Evolutionary conservation across 2,113 vertebrate species (phyloP), one percentile per base, ranked within the genome.

Genomic region (Origma solitaria): DNA sequence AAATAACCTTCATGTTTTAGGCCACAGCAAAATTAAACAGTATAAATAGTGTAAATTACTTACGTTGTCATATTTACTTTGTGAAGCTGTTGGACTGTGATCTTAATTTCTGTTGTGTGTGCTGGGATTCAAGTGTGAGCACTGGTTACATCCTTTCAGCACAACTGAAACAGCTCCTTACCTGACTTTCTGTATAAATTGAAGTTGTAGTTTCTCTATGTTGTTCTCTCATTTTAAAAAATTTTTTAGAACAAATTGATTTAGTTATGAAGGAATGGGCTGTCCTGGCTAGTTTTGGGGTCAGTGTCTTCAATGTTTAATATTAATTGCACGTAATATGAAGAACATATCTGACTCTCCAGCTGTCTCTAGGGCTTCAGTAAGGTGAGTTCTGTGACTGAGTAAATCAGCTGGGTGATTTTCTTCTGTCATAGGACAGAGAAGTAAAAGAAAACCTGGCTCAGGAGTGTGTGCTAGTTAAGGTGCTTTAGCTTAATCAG

Each of bases 401-500:
- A 91, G 53, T 56, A 84, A 82, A 82, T 78, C 42, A 71, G 38
- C 24, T 66, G 25, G 16, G 35, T 83, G 5, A 44, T 75, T 71
- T 81, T 68, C 31, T 58, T 83, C 47, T 73, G 30, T 47, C 54
- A 31, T 7, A 66, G 35, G 19, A 60, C 9, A 83, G 42, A 79
- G 30, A 72, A 86, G 24, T 57, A 86, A 58, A 62, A 47, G 47
- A 88, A 62, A 90, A 88, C 80, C 57, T 88, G 64, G 27, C 83
- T 92, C 69, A 84, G 44, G 57, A 69, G 28, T 51, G 11, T 82
- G 56, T 75, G 69, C 77, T 82, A 56, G 73, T 71, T 95, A 96
- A 96, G 60, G 45, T 87, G 78, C 88, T 96, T 97, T 93, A 85
- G 92, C 81, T 96, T 75, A 94, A 83, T 82, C 71, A 60, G 23